Percentiles rank a stretch among this genome's conserved stretches.
Conservation (phyloP, 64 coral and sea anemone species). For the Montipora foliosa region DNA sequence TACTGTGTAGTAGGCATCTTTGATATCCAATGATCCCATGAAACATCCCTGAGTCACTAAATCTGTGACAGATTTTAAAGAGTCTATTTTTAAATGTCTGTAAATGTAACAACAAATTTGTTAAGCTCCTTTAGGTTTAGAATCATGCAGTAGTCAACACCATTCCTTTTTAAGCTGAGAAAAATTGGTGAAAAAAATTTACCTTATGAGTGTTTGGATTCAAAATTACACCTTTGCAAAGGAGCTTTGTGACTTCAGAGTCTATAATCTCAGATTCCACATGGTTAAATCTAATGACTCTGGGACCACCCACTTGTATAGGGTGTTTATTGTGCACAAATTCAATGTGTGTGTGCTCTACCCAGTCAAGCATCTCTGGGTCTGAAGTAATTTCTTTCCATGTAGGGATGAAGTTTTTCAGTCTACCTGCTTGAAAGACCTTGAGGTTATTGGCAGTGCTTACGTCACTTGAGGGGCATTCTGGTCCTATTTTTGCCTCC, state of each 20-base stretch:
- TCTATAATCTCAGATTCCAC: slow-evolving; percentile 33
- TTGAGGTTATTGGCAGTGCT: neutral
- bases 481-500: neutral
- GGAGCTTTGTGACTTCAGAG: slow-evolving; percentile 53
- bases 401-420: slow-evolving; percentile 15
- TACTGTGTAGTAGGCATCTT: slow-evolving; percentile 41
- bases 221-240: slow-evolving; percentile 44
- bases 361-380: slow-evolving; percentile 1
- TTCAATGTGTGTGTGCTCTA: neutral
- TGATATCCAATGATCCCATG: slow-evolving; percentile 42
- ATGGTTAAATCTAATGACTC: slow-evolving; percentile 1
- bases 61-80: slow-evolving; percentile 18
- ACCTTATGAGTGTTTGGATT: slow-evolving; percentile 10
- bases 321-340: neutral
- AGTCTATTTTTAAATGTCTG: slow-evolving; percentile 60
- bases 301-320: neutral
- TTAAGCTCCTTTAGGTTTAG: slow-evolving; percentile 44
- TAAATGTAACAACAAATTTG: slow-evolving; percentile 36
- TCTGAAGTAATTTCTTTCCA: slow-evolving; percentile 46
- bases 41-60: neutral
- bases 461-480: slow-evolving; percentile 29
- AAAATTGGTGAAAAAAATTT: slow-evolving; percentile 61
- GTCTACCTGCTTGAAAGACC: slow-evolving; percentile 12
- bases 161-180: slow-evolving; percentile 54
- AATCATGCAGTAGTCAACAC: slow-evolving; percentile 51